Base-by-base conservation (phyloP, 2,113 vertebrate genomes). In the Carassius gibelio region DNA sequence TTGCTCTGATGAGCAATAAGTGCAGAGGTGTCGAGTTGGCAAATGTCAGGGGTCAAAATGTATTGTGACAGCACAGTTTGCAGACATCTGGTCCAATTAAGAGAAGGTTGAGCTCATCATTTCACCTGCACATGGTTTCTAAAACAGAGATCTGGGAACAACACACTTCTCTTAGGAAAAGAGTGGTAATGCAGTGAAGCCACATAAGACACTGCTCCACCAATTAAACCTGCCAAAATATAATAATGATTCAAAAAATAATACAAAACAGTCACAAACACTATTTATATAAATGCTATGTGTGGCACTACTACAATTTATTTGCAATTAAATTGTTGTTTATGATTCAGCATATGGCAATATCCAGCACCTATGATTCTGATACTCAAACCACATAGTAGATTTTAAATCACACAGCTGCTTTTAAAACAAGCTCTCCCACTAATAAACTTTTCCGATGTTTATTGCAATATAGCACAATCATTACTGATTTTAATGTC, bases 11-110 rank as follows among this genome's bases (percentile, higher is more conserved):
- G 79, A 81, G 62, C 62, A 68, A 50, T 81, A 48, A 68, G 62
- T 48, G 62, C 62, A 17, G 62, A 68, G 62, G 26, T 81, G 62
- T 68, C 23, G 26, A 52, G 59, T 68, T 68, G 38, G 61, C 79
- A 81, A 68, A 81, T 81, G 62, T 68, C 79, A 81, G 17, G 79
- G 79, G 79, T 81, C 79, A 81, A 52, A 48, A 81, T 81, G 38
- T 81, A 68, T 68, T 68, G 79, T 75, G 82, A 84, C 72, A 75
- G 71, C 57, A 62, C 55, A 26, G 71, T 84, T 84, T 84, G 69
- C 38, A 84, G 71, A 75, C 72, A 75, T 62, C 82, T 75, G 71
- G 69, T 38, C 59, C 79, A 85, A 81, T 88, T 88, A 85, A 84
- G 62, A 66, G 69, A 52, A 76, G 64, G 83, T 75, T 36, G 83